Base-by-base conservation (phyloP, 2,797 vertebrate genomes). In the Melanogrammus aeglefinus region DNA sequence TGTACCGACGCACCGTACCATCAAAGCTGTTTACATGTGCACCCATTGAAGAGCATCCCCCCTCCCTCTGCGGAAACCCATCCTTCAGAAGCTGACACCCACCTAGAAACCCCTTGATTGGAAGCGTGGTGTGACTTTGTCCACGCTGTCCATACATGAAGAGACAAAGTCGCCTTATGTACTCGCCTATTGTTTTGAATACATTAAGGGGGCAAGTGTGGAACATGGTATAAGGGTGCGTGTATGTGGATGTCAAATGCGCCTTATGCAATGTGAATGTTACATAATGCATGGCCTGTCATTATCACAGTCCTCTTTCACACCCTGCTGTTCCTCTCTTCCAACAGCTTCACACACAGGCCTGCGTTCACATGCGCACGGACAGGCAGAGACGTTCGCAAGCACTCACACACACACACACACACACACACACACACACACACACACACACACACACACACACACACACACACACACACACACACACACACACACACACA, bases 231-330 rank as follows among this genome's bases (percentile, higher is more conserved):
- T 16, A 16, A 16, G 47, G 18, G 16, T 51, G 47, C 18, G 1
- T 51, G 18, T 6, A 21, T 21, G 47, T 51, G 47, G 47, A 51
- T 51, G 47, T 51, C 14, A 51, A 51, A 51, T 85, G 83, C 88
- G 77, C 85, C 91, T 94, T 91, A 93, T 86, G 92, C 93, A 94
- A 93, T 92, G 82, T 91, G 84, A 80, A 87, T 82, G 87, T 93
- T 94, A 92, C 89, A 92, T 94, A 94, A 94, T 92, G 86, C 90
- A 90, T 88, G 90, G 91, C 84, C 90, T 92, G 91, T 91, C 90
- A 93, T 94, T 93, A 94, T 92, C 91, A 89, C 91, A 86, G 90
- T 69, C 77, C 90, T 90, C 88, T 86, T 91, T 92, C 89, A 89
- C 85, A 84, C 89, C 88, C 88, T 90, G 85, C 87, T 86, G 86